Percentiles rank a stretch among this genome's conserved stretches.
These are phyloP conservation scores for Aurelia coerulea DNA, from an alignment of 30 jellyfish, hydroid and myxozoan species.

Conservation along the genomic window DNA sequence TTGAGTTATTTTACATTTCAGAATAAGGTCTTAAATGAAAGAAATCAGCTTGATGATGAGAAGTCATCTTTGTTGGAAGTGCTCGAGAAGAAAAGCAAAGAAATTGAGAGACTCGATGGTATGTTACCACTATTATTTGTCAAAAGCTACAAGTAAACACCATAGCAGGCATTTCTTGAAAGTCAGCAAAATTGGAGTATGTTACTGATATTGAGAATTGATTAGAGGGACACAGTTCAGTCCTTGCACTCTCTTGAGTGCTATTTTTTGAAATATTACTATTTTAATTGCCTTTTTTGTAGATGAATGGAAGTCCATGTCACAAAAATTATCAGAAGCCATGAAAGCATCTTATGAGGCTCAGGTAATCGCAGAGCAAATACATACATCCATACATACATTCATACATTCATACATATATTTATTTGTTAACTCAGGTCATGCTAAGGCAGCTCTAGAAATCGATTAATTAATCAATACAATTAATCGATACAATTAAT, in stretches of 20 bases:
- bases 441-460: background rate
- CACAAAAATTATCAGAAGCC: slow-evolving; percentile 76
- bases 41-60: slow-evolving; percentile 73
- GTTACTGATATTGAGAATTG: no score
- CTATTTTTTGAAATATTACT: no score
- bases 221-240: no score
- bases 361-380: slow-evolving; percentile 44
- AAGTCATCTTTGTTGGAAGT: slow-evolving; percentile 78
- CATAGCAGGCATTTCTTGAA: background rate
- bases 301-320: slow-evolving; percentile 93
- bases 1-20: background rate
- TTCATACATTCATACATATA: no score
- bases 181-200: no score
- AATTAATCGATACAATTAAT: no score
- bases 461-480: no score
- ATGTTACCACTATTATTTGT: background rate
- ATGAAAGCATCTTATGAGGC: slow-evolving; percentile 70
- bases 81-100: slow-evolving; percentile 83
- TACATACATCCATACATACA: no score
- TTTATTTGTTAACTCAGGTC: background rate
- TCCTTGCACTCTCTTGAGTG: no score
- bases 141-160: background rate
- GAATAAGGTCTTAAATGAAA: slow-evolving; percentile 26
- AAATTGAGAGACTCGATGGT: slow-evolving; percentile 86
- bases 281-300: background rate